Evolutionary conservation across 2,113 vertebrate genomes (phyloP).

Genomic region (Laticauda colubrina): DNA sequence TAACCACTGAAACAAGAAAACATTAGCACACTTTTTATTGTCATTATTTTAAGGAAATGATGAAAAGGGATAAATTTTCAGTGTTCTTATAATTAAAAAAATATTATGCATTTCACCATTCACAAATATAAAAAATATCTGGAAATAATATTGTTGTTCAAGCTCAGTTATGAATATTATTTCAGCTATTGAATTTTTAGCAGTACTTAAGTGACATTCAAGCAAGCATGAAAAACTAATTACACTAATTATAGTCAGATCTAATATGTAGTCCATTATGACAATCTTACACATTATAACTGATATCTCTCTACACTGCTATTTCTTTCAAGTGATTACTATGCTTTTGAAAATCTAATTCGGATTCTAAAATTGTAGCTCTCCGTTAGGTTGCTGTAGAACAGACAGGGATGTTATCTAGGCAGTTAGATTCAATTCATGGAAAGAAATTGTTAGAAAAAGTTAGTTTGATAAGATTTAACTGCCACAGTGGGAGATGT

Average conservation of each 20-base stretch:
- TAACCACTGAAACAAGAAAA: neutral
- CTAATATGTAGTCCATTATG: slow-evolving; percentile 6
- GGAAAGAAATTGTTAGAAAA: neutral
- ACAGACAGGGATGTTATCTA: neutral
- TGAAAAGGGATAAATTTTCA: neutral
- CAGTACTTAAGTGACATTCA: slow-evolving; percentile 7
- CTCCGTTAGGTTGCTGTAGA: neutral
- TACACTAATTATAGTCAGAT: slow-evolving; percentile 19
- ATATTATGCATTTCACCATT: neutral
- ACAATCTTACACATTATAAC: neutral
- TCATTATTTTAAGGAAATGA: neutral
- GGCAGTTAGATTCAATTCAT: neutral
- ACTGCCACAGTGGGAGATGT: neutral
- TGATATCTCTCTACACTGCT: neutral
- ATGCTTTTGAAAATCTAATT: neutral
- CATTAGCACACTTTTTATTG: neutral
- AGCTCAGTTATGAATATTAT: neutral
- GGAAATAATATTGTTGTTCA: neutral
- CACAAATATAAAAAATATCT: neutral
- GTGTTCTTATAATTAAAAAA: neutral
- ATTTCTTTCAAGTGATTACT: neutral
- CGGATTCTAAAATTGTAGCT: neutral
- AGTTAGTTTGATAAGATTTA: neutral
- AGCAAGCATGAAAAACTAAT: slow-evolving; percentile 11
- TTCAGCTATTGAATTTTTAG: neutral